Evolutionary conservation across 2,113 vertebrate species (phyloP).

Genomic region (Apteryx owenii): DNA sequence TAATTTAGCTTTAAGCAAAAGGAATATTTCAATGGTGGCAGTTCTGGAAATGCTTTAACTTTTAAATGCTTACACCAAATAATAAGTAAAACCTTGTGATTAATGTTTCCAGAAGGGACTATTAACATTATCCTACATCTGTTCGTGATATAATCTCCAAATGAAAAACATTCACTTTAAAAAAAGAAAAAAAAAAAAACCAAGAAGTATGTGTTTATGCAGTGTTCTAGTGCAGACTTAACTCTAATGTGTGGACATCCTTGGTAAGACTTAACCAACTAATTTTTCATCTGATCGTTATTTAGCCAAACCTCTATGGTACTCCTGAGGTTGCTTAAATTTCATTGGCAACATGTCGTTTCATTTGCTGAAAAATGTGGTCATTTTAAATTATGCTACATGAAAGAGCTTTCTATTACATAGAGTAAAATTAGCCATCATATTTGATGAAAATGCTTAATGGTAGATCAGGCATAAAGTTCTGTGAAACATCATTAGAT

Average conservation of each 20-base stretch:
- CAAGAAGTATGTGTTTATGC: constrained; percentile 66
- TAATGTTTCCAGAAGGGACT: constrained; percentile 83
- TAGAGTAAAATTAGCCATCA: constrained; percentile 45
- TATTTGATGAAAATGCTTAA: constrained; percentile 36
- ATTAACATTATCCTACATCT: constrained; percentile 84
- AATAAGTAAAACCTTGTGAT: constrained; percentile 80
- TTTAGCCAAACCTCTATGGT: constrained; percentile 74
- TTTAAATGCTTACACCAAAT: constrained; percentile 82
- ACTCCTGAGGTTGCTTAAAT: constrained; percentile 76
- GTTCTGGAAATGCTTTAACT: constrained; percentile 81
- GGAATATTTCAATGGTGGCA: constrained; percentile 80
- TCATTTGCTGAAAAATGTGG: constrained; percentile 71
- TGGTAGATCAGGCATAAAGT: constrained; percentile 18
- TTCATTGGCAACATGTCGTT: constrained; percentile 74
- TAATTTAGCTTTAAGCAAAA: constrained; percentile 69
- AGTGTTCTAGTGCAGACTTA: constrained; percentile 67
- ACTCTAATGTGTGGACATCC: constrained; percentile 75
- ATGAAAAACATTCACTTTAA: constrained; percentile 76
- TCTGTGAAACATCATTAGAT: constrained; percentile 6
- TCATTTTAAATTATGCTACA: constrained; percentile 46
- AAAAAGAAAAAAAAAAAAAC: constrained; percentile 28
- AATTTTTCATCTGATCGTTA: constrained; percentile 77
- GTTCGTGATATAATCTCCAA: constrained; percentile 82
- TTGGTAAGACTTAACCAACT: constrained; percentile 72
- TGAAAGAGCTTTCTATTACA: constrained; percentile 47